These are phyloP conservation scores for honey bee (Apis mellifera) DNA, from an alignment of 1,140 invertebrate genomes.

Conservation along the genomic window Amel_HAv3.1 CM009940.2:6622501-6623000, in stretches of 20 bases:
- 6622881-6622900: slow-evolving; percentile 24
- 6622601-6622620: no score
- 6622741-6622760: slow-evolving; percentile 22
- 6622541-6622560: no score
- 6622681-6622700: no score
- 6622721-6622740: slow-evolving; percentile 55
- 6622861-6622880: slow-evolving; percentile 52
- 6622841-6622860: neutral
- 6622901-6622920: slow-evolving; percentile 57
- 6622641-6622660: no score
- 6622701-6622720: slow-evolving; percentile 37
- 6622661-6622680: no score
- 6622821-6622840: slow-evolving; percentile 37
- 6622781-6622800: slow-evolving; percentile 46
- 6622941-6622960: slow-evolving; percentile 24
- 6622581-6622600: no score
- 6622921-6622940: slow-evolving; percentile 57
- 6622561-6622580: no score
- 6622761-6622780: slow-evolving; percentile 64
- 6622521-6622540: no score
- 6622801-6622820: slow-evolving; percentile 60
- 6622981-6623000: neutral
- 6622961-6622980: slow-evolving; percentile 13
- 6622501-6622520: no score
- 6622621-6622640: no score